Percentiles rank a stretch among this genome's conserved stretches.
Conservation (phyloP, 2,113 vertebrate genomes). For the Uria lomvia region DNA sequence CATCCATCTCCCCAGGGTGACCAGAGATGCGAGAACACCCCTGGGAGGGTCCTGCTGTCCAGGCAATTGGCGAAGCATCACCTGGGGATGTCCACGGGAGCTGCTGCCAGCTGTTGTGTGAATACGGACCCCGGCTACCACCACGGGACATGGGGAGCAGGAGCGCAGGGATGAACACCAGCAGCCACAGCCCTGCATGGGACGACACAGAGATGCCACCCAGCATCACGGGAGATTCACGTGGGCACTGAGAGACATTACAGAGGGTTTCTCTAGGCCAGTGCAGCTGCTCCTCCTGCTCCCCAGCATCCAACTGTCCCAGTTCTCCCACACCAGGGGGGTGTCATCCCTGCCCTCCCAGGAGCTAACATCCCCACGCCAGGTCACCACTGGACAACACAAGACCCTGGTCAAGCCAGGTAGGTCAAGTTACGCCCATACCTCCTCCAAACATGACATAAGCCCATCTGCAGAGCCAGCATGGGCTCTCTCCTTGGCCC, state of each 20-base stretch:
- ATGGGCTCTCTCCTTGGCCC: fast-evolving
- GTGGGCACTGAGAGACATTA: background rate
- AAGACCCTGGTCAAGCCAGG: fast-evolving
- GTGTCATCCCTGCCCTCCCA: background rate
- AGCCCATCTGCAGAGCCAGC: background rate
- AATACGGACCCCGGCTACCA: background rate
- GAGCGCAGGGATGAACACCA: fast-evolving
- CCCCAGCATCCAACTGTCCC: background rate
- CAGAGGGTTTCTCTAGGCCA: background rate
- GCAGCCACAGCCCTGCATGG: background rate
- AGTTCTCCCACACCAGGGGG: background rate
- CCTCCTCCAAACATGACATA: background rate
- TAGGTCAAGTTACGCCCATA: background rate
- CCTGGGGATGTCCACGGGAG: background rate
- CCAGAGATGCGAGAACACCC: fast-evolving
- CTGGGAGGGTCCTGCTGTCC: background rate
- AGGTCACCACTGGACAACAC: background rate
- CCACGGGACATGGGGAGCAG: background rate
- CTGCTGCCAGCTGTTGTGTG: background rate
- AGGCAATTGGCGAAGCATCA: background rate
- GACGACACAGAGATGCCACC: background rate
- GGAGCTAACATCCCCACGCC: background rate
- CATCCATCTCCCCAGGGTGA: fast-evolving
- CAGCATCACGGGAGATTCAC: too few species aligned
- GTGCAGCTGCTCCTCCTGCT: background rate